A percentile compares a stretch with the other conserved stretches of the same genome.
Conservation (phyloP, 2,888 invertebrate genomes). For the Tenodera sinensis region DNA sequence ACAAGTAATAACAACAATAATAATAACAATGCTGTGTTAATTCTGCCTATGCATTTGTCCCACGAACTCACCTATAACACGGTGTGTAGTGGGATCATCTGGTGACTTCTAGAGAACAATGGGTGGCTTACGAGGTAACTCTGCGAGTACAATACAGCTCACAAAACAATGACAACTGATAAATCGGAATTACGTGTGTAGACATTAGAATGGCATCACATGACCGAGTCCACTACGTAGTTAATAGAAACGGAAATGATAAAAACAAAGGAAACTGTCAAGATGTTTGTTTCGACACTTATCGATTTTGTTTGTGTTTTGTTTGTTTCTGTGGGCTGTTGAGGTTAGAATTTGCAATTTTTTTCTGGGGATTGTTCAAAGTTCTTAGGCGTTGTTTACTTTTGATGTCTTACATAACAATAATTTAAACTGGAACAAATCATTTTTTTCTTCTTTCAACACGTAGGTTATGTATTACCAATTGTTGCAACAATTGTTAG, state of each 20-base stretch:
- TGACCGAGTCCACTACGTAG: not conserved
- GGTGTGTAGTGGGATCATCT: not conserved
- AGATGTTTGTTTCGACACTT: not conserved
- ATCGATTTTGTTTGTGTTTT: not conserved
- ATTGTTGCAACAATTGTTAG: too few relatives aligned
- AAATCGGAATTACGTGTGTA: not conserved
- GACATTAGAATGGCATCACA: not conserved
- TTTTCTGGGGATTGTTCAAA: too few relatives aligned
- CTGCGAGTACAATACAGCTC: not conserved
- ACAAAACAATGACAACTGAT: not conserved
- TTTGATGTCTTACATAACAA: too few relatives aligned
- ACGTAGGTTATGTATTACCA: too few relatives aligned
- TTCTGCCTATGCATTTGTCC: not conserved
- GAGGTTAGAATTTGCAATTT: too few relatives aligned
- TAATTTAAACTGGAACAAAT: too few relatives aligned
- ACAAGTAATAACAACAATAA: not conserved
- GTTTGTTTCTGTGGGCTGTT: not conserved
- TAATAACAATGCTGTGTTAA: not conserved
- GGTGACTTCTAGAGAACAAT: not conserved
- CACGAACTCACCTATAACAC: not conserved
- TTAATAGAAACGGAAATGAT: not conserved
- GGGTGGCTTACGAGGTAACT: not conserved
- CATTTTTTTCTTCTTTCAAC: too few relatives aligned
- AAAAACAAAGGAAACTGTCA: not conserved
- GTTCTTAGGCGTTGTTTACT: too few relatives aligned